Evolutionary conservation across 2,113 vertebrate genomes (phyloP), one percentile per base, ranked within the genome.

Genomic region (Brachirus orientalis): DNA sequence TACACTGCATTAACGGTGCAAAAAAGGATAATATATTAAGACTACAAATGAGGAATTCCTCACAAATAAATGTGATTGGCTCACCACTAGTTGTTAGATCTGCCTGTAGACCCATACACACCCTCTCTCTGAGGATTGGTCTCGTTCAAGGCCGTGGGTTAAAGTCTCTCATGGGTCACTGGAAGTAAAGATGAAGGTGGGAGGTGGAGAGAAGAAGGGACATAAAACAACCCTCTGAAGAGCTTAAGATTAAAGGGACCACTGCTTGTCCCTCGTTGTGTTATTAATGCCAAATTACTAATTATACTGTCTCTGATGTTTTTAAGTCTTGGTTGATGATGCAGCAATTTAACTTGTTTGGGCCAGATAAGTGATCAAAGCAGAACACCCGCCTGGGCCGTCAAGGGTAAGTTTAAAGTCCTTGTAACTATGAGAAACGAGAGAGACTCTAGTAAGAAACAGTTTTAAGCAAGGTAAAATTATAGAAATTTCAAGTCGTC

Each of bases 251-350:
- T 90, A 93, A 90, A 93, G 92, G 88, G 85, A 85, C 62, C 4
- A 22, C 63, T 70, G 65, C 77, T 64, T 69, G 69, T 86, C 83
- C 83, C 77, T 83, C 77, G 43, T 82, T 73, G 76, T 75, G 74
- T 87, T 90, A 92, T 91, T 92, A 93, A 92, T 89, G 76, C 78
- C 59, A n/a, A 77, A 90, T 86, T 55, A 87, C 85, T 90, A 90
- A 92, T 91, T 91, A 86, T 84, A 87, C 73, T 57, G 80, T 66
- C 74, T 80, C 62, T 88, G 89, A 91, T 79, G 77, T 89, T 84
- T 87, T 85, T 53, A 84, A 82, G 74, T 76, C 64, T 80, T 56
- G 72, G 82, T 69, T 85, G 88, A 89, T 85, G 86, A 79, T 89
- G 69, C 72, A 80, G 87, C 77, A 83, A 82, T 92, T 91, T 87